Percentiles rank a stretch among this genome's conserved stretches.
Conservation (phyloP, 2,797 vertebrate genomes). For the Gallinago solitaria region DNA sequence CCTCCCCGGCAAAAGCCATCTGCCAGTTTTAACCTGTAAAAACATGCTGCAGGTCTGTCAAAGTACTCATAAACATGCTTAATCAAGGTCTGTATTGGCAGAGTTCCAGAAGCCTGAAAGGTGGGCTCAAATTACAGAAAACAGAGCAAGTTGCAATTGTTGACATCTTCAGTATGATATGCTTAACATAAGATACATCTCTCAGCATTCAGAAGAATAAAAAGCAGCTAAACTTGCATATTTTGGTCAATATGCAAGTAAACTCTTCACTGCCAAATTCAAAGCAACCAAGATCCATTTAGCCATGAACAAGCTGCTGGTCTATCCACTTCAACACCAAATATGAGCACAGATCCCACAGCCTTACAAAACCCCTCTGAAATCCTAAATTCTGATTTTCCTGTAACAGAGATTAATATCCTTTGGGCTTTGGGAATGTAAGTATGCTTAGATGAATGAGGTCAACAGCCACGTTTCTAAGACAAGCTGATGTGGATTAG, state of each 20-base stretch:
- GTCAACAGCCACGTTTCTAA: background rate
- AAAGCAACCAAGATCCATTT: background rate
- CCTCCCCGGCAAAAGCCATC: background rate
- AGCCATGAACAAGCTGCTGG: background rate
- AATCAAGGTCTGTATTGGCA: background rate
- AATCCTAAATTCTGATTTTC: background rate
- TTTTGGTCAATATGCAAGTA: background rate
- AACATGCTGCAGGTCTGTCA: background rate
- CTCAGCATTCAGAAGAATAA: background rate
- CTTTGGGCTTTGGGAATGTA: background rate
- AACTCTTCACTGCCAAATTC: background rate
- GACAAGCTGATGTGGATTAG: background rate
- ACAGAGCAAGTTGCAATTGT: background rate
- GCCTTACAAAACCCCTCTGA: background rate
- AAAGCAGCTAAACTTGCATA: background rate
- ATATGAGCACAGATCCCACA: background rate
- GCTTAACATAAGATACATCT: background rate
- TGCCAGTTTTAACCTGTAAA: background rate
- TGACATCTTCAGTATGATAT: background rate
- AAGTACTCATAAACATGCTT: background rate
- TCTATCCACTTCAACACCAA: background rate
- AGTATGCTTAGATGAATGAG: background rate
- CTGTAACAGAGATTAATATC: background rate
- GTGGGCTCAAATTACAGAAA: background rate
- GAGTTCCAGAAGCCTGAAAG: background rate